Base-by-base conservation (phyloP, 2,113 vertebrate species). In the Larimichthys polyactis region DNA sequence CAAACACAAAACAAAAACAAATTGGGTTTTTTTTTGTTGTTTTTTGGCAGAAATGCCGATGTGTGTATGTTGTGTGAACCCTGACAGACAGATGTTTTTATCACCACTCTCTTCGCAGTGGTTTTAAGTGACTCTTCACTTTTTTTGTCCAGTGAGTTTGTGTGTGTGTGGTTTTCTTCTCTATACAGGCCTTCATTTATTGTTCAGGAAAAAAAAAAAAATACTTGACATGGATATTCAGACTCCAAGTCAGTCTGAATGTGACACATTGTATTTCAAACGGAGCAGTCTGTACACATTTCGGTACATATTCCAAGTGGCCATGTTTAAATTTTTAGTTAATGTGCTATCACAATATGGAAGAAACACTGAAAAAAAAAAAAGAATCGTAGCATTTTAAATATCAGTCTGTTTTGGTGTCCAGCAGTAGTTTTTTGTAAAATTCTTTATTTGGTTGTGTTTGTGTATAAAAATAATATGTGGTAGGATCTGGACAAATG, bases 381-480 rank as follows among this genome's bases (percentile, higher is more conserved):
- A 82, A 88, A 36, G 78, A 91, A 89, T 86, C 9, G 92, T 91
- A 88, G 88, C 86, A 87, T 91, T 88, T 90, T 78, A 90, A 24
- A 87, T 90, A 89, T 93, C 86, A 87, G 83, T 90, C 84, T 89
- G 80, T 90, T 40, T 91, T 91, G 84, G 75, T 88, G 92, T 94
- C 89, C 88, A 87, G 90, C 82, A 12, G 90, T 93, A 92, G 89
- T 77, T 93, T 70, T 84, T 79, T 89, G 90, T 94, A 91, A 91
- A 93, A 91, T 84, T 87, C 78, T 89, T 92, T 79, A 70, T 89
- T 94, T 92, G 89, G 65, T 87, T 89, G 93, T 94, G 86, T 93
- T 90, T 83, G 89, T 90, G 89, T 90, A 57, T 82, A 83, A 82
- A n/a, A 85, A 82, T 87, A 82, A 77, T 83, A 24, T 62, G 84